Evolutionary conservation across 2,888 invertebrate species (phyloP).

Genomic region (Mythimna albipuncta): DNA sequence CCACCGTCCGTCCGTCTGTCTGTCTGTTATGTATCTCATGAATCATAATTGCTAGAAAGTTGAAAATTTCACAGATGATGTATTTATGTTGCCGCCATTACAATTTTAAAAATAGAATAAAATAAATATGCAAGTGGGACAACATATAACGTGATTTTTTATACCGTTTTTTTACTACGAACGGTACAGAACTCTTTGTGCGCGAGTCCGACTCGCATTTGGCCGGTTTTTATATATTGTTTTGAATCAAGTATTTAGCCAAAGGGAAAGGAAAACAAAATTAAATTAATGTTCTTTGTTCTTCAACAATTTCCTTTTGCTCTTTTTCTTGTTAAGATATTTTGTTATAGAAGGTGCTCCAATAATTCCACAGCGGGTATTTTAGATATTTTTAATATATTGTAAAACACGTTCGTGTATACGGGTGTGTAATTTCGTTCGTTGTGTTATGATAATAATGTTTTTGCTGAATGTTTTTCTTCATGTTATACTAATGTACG

Average conservation of each 20-base stretch:
- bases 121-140: too few relatives aligned
- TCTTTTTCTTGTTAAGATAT: slow-evolving; percentile 55
- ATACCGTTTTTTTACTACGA: too few relatives aligned
- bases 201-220: too few relatives aligned
- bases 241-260: slow-evolving; percentile 51
- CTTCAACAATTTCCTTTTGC: slow-evolving; percentile 50
- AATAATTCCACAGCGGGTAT: slow-evolving; percentile 48
- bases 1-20: too few relatives aligned
- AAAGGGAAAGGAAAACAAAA: slow-evolving; percentile 46
- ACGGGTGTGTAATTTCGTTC: slow-evolving; percentile 8
- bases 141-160: too few relatives aligned
- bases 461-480: not conserved
- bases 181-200: too few relatives aligned
- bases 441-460: not conserved
- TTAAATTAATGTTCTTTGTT: slow-evolving; percentile 65
- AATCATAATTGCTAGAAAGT: too few relatives aligned
- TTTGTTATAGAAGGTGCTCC: slow-evolving; percentile 50
- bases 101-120: too few relatives aligned
- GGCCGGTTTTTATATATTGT: slow-evolving; percentile 37
- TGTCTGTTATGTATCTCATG: too few relatives aligned
- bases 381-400: slow-evolving; percentile 61
- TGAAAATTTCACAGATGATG: too few relatives aligned
- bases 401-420: slow-evolving; percentile 36
- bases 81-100: too few relatives aligned
- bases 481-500: not conserved